Evolutionary conservation across 2,888 invertebrate genomes (phyloP), one percentile per base, ranked within the genome.

Genomic region (Tinea semifulvella): DNA sequence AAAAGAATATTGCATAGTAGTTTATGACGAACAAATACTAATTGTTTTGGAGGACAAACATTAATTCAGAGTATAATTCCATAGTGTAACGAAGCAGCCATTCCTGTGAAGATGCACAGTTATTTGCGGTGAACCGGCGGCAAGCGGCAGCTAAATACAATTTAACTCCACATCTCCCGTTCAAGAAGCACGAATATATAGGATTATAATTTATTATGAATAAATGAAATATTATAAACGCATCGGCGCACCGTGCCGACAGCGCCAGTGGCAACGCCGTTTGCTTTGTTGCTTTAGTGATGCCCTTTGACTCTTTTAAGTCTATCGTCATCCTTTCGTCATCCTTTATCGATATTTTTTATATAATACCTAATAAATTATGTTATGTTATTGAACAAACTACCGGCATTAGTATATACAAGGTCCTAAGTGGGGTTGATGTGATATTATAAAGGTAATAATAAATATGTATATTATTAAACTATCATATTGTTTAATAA

Each of bases 211-310:
- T 79, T 79, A 80, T 80, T 75, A 79, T 76, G 80, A 80, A 80
- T 79, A 79, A 80, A 80, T 80, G 79, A 76, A 79, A 80, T 80
- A 80, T 79, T 80, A 80, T 75, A 70, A 75, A 79, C 79, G 80
- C 79, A 76, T 77, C 80, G 79, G 71, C 73, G 79, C 63, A 70
- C 73, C 67, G 69, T 11, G 63, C 75, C 74, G 76, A 70, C 77
- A 73, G 64, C 70, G 80, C 77, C 79, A 75, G 65, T 77, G 79
- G 77, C 80, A 69, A 73, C 75, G 77, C 77, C 75, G 74, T 79
- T 75, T 77, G 79, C 79, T 72, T 73, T 76, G 76, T 70, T 69
- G 63, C 53, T 44, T 50, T 60, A 60, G 75, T 51, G 69, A 51
- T 58, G 73, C 54, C 56, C 46, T 26, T n/a, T 11, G 2, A 26